Base-by-base conservation (phyloP, 2,888 invertebrate species). In the Tipula vernalis region DNA sequence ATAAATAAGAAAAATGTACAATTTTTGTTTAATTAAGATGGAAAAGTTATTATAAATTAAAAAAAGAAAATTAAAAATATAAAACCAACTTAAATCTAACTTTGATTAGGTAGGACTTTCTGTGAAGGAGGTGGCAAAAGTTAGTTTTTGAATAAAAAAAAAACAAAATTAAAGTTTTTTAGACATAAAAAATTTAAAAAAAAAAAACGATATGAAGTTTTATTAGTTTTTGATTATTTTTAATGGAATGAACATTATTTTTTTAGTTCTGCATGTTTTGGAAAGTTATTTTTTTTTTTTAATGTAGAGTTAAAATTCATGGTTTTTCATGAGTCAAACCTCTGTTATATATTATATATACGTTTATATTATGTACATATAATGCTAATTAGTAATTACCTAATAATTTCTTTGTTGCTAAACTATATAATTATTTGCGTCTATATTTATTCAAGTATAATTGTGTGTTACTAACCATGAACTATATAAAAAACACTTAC, bases 91-190 rank as follows among this genome's bases (percentile, higher is more conserved):
- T 71, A 71, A 71, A 71, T 71, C 71, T 28, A 71, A 71, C 84
- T 39, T 84, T 84, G 41, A 84, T 39, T 85, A 91, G 91, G 91
- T 92, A 90, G 91, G 91, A 90, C 91, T 92, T 89, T 91, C 91
- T 89, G 91, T 91, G 90, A 91, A 90, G 89, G 91, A 91, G 88
- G 89, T 90, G 88, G 90, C 91, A 90, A 91, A 91, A 91, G 91
- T 92, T 91, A 91, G 91, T 91, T 88, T 89, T 88, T 86, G 3
- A 39, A 86, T 51, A 15, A 57, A 86, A 86, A 85, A 41, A 57
- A 51, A n/a, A 86, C 36, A 41, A 86, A 86, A 51, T 36, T 51
- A 51, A 51, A 51, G 51, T 51, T 51, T 47, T 51, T 51, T 39
- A 86, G 51, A 36, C 13, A 86, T 28, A 28, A 5, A 15, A 42